Evolutionary conservation across 2,888 invertebrate species (phyloP), one percentile per base, ranked within the genome.

Genomic region (Clitarchus hookeri): DNA sequence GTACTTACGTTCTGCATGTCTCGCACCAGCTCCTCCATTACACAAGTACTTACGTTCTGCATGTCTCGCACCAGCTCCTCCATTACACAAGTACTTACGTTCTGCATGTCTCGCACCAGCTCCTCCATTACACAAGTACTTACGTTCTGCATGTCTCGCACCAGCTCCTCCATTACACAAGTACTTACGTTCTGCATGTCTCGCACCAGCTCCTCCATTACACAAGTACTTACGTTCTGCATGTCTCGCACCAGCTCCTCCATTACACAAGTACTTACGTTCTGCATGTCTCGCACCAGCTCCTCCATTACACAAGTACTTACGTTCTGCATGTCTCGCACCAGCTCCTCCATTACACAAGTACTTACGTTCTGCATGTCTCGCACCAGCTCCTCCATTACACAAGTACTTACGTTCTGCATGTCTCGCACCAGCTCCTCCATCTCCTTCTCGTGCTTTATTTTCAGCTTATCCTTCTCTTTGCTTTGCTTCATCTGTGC

Each of bases 401-500:
- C 48, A 48, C 16, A 48, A 48, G 48, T 77, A 92, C 94, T 92
- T 91, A 97, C 97, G 92, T 96, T 96, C 91, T 97, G 96, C 89
- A 97, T 95, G 91, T 97, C 97, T 91, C 96, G 96, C 88, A 95
- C 94, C 88, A 98, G 93, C 91, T 97, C 97, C 89, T 98, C 97
- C 90, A 97, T 93, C 91, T 98, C 98, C 90, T 98, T 97, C 90
- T 97, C 97, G 90, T 99, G 99, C 80, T 96, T 95, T 86, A 96
- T 95, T 91, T 97, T 97, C 88, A 99, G 93, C 91, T 98, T 97
- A 89, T 98, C 98, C 91, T 96, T 97, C 91, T 98, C 98, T 88
- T 98, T 96, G 87, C 95, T 95, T 90, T 98, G 98, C 90, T 98
- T 97, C 90, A 98, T 97, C 86, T 96, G 95, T 85, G 96, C 96